phyloP scores from a whole-genome alignment of 2,888 invertebrate genomes.

The Philereme transversata region DNA sequence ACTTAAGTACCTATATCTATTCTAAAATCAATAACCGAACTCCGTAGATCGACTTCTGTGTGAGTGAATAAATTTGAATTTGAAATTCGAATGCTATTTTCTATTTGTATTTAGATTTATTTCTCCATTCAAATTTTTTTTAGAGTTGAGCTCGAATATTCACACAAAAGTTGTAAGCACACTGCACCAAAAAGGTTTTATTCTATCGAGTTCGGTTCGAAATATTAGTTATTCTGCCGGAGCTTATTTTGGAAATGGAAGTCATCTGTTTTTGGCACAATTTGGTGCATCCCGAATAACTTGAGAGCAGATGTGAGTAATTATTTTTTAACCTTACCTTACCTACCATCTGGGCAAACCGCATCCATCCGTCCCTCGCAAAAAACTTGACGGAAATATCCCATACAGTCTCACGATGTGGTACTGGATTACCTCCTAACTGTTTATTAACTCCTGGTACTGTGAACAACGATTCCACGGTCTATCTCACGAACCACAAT shows the following conservation, averaged over 20 bases:
- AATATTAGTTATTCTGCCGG: background rate
- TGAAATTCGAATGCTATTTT: background rate
- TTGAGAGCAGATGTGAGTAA: slow-evolving; percentile 17
- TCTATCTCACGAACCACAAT: no score
- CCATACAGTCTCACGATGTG: background rate
- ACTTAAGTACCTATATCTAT: no score
- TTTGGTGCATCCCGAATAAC: slow-evolving; percentile 8
- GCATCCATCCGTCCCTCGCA: slow-evolving; percentile 14
- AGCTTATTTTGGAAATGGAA: background rate
- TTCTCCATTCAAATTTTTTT: background rate
- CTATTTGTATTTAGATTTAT: background rate
- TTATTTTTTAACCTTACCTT: slow-evolving; percentile 8
- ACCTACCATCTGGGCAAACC: slow-evolving; percentile 10
- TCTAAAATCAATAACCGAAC: no score
- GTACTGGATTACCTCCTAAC: background rate
- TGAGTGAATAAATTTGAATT: no score
- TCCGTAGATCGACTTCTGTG: no score
- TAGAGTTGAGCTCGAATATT: no score
- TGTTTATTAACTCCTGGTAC: no score
- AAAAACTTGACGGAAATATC: slow-evolving; percentile 17
- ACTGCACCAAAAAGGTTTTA: background rate
- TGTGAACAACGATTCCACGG: no score
- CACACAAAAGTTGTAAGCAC: background rate
- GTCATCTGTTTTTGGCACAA: slow-evolving; percentile 16
- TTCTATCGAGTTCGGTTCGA: background rate